phyloP scores from a whole-genome alignment of 2,113 vertebrate genomes.

The Misgurnus anguillicaudatus region DNA sequence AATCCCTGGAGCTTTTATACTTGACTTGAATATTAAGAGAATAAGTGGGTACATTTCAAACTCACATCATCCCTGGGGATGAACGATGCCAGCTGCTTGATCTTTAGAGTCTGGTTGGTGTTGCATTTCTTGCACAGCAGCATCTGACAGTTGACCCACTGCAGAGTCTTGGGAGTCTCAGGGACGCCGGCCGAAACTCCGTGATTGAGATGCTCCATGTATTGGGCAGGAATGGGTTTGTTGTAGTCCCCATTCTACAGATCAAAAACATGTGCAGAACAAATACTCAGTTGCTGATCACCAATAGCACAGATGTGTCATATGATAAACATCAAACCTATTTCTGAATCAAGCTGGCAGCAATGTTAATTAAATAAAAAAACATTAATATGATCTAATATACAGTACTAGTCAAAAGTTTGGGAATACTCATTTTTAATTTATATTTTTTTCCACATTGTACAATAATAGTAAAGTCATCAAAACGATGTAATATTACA shows the following conservation, averaged over 20 bases:
- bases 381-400: too few species aligned
- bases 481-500: too few species aligned
- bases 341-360: too few species aligned
- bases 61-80: constrained; percentile 88
- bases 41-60: not conserved
- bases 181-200: constrained; percentile 77
- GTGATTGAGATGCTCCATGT: constrained; percentile 94
- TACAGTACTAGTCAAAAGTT: too few species aligned
- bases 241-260: constrained; percentile 97
- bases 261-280: not conserved
- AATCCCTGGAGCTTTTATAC: too few species aligned
- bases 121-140: constrained; percentile 93
- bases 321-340: not conserved
- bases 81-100: constrained; percentile 93
- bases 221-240: constrained; percentile 96
- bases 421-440: too few species aligned
- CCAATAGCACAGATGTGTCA: not conserved
- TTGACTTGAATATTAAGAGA: not conserved
- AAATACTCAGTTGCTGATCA: not conserved
- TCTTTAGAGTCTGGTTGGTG: constrained; percentile 89
- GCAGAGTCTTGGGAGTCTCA: constrained; percentile 75
- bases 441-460: too few species aligned
- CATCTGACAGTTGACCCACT: constrained; percentile 95
- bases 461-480: too few species aligned
- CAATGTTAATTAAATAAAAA: too few species aligned